Evolutionary conservation across 2,797 vertebrate species (phyloP).

Genomic region (Cercopithecus diana): DNA sequence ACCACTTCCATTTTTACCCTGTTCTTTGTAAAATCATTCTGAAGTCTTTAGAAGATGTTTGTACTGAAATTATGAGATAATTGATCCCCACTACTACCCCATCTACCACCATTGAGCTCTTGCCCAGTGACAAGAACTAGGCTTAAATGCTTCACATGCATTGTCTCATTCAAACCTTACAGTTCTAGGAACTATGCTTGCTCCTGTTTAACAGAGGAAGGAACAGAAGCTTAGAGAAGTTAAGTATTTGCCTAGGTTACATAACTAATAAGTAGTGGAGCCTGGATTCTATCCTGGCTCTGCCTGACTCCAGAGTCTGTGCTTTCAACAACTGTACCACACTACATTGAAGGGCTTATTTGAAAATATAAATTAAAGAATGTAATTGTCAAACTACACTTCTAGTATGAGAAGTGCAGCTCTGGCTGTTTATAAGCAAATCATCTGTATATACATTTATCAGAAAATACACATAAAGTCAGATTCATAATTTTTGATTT

Average conservation of each 20-base stretch:
- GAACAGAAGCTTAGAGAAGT: neutral
- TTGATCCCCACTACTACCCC: neutral
- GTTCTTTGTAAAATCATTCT: neutral
- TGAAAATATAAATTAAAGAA: neutral
- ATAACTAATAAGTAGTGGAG: neutral
- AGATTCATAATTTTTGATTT: neutral
- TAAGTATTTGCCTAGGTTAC: neutral
- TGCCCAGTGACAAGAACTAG: neutral
- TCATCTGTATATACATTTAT: neutral
- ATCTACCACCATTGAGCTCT: neutral
- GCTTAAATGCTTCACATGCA: neutral
- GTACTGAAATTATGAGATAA: neutral
- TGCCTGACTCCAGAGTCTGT: neutral
- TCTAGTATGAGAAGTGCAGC: neutral
- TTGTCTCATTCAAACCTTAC: neutral
- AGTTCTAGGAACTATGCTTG: neutral
- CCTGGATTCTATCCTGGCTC: neutral
- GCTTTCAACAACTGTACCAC: neutral
- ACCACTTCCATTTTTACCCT: neutral
- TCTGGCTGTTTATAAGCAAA: neutral
- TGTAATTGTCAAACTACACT: neutral
- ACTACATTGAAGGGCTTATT: neutral
- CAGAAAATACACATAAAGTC: neutral
- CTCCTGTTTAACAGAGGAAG: neutral
- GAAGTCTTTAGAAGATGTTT: neutral